Percentiles rank a stretch among this genome's conserved stretches.
Evolutionary conservation across 2,888 invertebrate genomes (phyloP).

Genomic region (Eilema depressum): DNA sequence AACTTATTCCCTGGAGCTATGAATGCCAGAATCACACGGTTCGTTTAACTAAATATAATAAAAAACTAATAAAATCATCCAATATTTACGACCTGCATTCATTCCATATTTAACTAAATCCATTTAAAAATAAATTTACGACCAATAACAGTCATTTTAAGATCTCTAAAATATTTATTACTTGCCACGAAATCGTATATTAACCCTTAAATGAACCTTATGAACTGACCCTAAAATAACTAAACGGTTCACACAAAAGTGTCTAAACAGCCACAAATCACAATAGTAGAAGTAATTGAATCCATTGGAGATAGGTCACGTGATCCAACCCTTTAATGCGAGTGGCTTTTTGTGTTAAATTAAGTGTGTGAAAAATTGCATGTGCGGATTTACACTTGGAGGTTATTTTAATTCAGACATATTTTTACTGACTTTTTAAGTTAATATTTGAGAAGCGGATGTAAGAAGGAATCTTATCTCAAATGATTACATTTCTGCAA

Average conservation of each 20-base stretch:
- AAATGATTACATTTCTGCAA: not conserved
- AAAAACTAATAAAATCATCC: slow-evolving; percentile 34
- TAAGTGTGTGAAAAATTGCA: not conserved
- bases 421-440: not conserved
- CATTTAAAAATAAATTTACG: slow-evolving; percentile 71
- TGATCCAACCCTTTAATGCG: slow-evolving; percentile 38
- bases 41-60: slow-evolving; percentile 31
- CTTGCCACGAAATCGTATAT: slow-evolving; percentile 43
- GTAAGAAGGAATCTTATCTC: not conserved
- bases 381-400: not conserved
- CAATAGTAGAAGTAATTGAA: slow-evolving; percentile 59
- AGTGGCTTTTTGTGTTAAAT: slow-evolving; percentile 14
- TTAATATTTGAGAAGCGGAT: not conserved
- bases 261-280: slow-evolving; percentile 63
- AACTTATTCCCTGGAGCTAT: slow-evolving; percentile 13
- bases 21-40: slow-evolving; percentile 38
- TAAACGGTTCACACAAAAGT: slow-evolving; percentile 59
- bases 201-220: slow-evolving; percentile 48
- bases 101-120: slow-evolving; percentile 43
- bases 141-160: slow-evolving; percentile 69
- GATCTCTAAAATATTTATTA: slow-evolving; percentile 64
- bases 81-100: slow-evolving; percentile 51
- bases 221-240: slow-evolving; percentile 22
- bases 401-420: not conserved
- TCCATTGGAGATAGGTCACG: slow-evolving; percentile 55